Base-by-base conservation (phyloP, 1,140 invertebrate genomes). In the Cotesia typhae region DNA sequence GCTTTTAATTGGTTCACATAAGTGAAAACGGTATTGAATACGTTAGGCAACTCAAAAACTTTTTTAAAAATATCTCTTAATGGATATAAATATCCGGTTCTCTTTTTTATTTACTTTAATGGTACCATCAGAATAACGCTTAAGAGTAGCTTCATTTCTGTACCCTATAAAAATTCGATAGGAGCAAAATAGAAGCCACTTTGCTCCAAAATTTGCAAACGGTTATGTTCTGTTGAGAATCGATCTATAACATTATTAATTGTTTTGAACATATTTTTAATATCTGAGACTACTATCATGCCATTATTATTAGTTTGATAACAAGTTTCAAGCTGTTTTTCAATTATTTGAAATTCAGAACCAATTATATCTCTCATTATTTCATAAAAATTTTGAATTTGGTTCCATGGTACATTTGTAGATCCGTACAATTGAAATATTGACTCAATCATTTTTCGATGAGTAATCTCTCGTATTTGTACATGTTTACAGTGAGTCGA, bases 21-120 rank as follows among this genome's bases (percentile, higher is more conserved):
- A 1, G 1, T 17, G 17, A 17, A 17, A 17, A 17, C 17, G 17
- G 28, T 4, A 9, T 72, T 55, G 55, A 60, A 64, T 36, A 72
- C 4, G 37, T 28, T 20, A 41, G 71, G 71, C 0, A 67, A 38
- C 57, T 72, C 64, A 28, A 72, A 72, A 38, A 72, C 35, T 71
- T 65, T 64, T 65, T 65, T 71, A 5, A 71, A 41, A 5, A 71
- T 71, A 20, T 7, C 20, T 52, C 70, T 64, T 12, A 65, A 64
- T 7, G 60, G 70, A 37, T 65, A 71, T 35, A 65, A 71, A 17
- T 35, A 47, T 14, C 57, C 59, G 12, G 55, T 70, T 17, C 36
- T 59, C 12, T 64, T 71, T 65, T 65, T 37, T 28, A 47, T 10
- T 12, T 17, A n/a, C 35, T 61, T 17, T 17, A 17, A 4, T 28